These are phyloP conservation scores for Rhopalosiphum padi DNA, from an alignment of 1,140 invertebrate genomes.

Conservation along the genomic window DNA sequence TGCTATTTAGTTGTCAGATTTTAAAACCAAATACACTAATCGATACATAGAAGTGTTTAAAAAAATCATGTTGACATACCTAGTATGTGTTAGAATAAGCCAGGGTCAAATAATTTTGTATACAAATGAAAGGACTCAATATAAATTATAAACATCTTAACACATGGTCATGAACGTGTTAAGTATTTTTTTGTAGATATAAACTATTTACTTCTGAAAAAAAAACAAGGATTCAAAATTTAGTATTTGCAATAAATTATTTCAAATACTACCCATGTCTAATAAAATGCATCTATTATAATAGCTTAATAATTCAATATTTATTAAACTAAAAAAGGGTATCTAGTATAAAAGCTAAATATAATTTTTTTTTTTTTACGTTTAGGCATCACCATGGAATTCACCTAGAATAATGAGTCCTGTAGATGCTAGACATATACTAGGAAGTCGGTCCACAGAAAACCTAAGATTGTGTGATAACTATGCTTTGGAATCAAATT, in stretches of 20 bases:
- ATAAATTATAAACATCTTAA: no score
- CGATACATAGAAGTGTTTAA: no score
- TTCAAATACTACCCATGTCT: neutral
- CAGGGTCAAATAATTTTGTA: no score
- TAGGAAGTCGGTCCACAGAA: slow-evolving; percentile 66
- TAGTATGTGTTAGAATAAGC: no score
- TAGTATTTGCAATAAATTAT: neutral
- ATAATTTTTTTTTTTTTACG: neutral
- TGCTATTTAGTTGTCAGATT: no score
- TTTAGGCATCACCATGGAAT: slow-evolving; percentile 67
- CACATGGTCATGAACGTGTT: no score
- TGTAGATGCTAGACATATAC: slow-evolving; percentile 66
- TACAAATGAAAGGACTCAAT: no score
- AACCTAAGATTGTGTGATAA: slow-evolving; percentile 63
- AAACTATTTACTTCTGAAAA: neutral
- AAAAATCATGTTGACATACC: no score
- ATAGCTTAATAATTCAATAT: neutral
- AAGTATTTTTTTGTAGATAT: neutral
- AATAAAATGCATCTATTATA: neutral
- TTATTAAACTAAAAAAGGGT: no score
- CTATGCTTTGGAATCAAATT: slow-evolving; percentile 56
- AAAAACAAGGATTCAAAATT: neutral
- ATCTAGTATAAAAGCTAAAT: neutral
- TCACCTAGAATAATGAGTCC: slow-evolving; percentile 67
- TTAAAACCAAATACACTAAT: no score